Evolutionary conservation across 1,140 invertebrate species (phyloP).

Genomic region (Listronotus oregonensis): DNA sequence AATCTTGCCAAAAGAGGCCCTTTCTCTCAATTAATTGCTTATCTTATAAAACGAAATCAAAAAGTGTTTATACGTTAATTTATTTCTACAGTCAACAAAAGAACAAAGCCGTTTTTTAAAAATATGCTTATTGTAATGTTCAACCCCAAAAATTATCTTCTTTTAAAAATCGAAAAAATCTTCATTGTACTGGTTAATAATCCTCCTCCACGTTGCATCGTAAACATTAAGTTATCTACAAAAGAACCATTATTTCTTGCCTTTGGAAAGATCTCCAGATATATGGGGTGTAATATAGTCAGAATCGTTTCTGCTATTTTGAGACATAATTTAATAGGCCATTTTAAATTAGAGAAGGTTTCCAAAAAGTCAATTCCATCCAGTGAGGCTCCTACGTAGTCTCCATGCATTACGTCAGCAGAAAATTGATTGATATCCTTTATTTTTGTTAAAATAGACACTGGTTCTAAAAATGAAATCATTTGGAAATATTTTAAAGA

Average conservation of each 20-base stretch:
- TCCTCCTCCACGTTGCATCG: not conserved
- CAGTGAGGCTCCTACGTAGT: conserved; percentile 6
- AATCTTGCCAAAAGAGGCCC: too few species aligned
- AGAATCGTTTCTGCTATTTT: not conserved
- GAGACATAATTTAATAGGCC: conserved; percentile 10
- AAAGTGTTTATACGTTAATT: too few species aligned
- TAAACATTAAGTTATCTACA: not conserved
- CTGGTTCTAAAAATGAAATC: conserved; percentile 3
- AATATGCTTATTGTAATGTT: too few species aligned
- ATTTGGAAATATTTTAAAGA: too few species aligned
- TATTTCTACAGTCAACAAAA: too few species aligned
- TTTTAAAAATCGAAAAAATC: too few species aligned
- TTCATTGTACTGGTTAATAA: not conserved
- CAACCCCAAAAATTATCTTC: too few species aligned
- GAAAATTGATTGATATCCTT: conserved; percentile 11
- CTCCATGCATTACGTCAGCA: conserved; percentile 14
- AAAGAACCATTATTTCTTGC: not conserved
- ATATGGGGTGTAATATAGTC: conserved; percentile 7
- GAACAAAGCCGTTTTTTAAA: too few species aligned
- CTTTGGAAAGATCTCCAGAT: conserved; percentile 8
- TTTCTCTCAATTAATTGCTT: too few species aligned
- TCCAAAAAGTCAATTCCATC: conserved; percentile 13
- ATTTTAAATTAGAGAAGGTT: conserved; percentile 15
- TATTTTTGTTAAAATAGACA: not conserved
- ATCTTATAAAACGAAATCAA: too few species aligned